Conservation (phyloP, 2,888 invertebrate species). For the Nymphalis c-album region DNA sequence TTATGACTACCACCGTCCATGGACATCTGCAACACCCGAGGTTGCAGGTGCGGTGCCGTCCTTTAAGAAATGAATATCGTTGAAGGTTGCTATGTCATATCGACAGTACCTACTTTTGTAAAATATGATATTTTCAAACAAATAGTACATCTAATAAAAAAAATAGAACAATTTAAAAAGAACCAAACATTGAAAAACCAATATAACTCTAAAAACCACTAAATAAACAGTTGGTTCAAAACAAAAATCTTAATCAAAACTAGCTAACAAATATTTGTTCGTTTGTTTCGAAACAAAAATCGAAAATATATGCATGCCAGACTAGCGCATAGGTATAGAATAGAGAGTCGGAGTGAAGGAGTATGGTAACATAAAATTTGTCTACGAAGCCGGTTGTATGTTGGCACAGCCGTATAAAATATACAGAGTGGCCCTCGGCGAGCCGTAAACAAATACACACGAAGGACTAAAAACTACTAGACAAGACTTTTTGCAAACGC, state of each 20-base stretch:
- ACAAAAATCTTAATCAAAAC: background rate
- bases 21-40: too few species aligned
- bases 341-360: constrained; percentile 40
- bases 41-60: too few species aligned
- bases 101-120: too few species aligned
- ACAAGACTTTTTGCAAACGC: background rate
- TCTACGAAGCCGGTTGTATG: constrained; percentile 70
- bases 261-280: constrained; percentile 10
- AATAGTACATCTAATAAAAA: background rate
- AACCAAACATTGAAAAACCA: background rate
- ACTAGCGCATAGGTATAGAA: constrained; percentile 6
- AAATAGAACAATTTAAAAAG: background rate
- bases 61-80: too few species aligned
- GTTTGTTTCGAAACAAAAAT: constrained; percentile 19
- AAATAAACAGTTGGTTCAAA: background rate
- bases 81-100: too few species aligned
- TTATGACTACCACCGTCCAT: too few species aligned
- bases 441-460: constrained; percentile 62
- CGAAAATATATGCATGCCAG: constrained; percentile 18
- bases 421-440: constrained; percentile 60
- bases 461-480: constrained; percentile 24
- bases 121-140: too few species aligned
- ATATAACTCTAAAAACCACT: background rate
- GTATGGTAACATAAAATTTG: constrained; percentile 58
- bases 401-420: constrained; percentile 70